Evolutionary conservation across 2,797 vertebrate genomes (phyloP), one percentile per base, ranked within the genome.

Genomic region (Argentina silus): DNA sequence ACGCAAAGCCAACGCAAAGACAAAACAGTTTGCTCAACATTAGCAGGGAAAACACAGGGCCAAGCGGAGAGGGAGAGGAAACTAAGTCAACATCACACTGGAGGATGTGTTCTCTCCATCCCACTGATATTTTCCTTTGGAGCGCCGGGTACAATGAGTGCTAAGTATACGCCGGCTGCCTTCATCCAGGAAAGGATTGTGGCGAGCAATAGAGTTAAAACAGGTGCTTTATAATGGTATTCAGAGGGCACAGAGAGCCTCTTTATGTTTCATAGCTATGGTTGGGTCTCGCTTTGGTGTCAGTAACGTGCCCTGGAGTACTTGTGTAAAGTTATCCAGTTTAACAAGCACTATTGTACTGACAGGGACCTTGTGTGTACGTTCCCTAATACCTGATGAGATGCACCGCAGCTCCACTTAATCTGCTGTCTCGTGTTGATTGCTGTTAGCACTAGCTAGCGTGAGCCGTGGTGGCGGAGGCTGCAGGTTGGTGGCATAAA

Each of bases 11-110:
- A 96, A 95, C 72, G 93, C 94, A 96, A 96, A 97, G 96, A 97
- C 96, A 98, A 97, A 98, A 98, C 95, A 96, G 96, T 98, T 99
- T 97, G 95, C 95, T 94, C 95, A 97, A 96, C 94, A 94, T 96
- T 95, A 94, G 91, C 86, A 90, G 87, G 90, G 90, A 94, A 94
- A 94, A 93, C 89, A 91, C 80, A 82, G 85, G 27, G 27, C 27
- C 27, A 4, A 4, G 27, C 27, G 27, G 27, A 36, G 27, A 36
- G 27, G 67, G 81, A 87, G 83, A 82, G 86, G 87, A 90, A 92
- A 91, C 92, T 87, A 87, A 92, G 93, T 90, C 87, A 93, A 90
- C 93, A 94, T 90, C 90, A 93, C 92, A 93, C 87, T 90, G 86
- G 85, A 84, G 84, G 87, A 92, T 87, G 89, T 94, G 91, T 93